phyloP scores from a whole-genome alignment of 2,888 invertebrate genomes.

The Tortricodes alternella region DNA sequence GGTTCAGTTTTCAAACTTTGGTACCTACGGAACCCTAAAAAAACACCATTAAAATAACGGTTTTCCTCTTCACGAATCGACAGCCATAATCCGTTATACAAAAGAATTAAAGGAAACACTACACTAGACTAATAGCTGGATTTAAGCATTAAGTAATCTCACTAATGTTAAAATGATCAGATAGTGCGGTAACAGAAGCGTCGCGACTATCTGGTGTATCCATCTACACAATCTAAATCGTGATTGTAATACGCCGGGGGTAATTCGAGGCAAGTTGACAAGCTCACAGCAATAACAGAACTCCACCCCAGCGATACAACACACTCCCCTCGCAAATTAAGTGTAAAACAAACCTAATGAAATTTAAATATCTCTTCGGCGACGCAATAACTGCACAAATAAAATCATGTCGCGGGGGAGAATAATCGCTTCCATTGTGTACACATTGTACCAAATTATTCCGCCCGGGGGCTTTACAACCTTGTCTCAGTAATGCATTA shows the following conservation, averaged over 20 bases:
- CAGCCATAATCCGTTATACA: constrained; percentile 8
- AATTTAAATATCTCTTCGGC: constrained; percentile 81
- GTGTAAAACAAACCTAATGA: constrained; percentile 83
- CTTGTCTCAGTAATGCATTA: constrained; percentile 51
- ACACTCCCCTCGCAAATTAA: constrained; percentile 79
- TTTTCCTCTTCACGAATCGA: neutral
- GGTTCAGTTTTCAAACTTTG: too few species aligned
- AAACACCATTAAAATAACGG: too few species aligned
- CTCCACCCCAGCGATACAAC: constrained; percentile 68
- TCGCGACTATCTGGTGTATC: constrained; percentile 64
- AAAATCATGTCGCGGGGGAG: constrained; percentile 79
- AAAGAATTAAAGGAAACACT: constrained; percentile 19
- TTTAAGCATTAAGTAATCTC: constrained; percentile 25
- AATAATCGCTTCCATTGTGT: constrained; percentile 78
- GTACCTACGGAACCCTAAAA: too few species aligned
- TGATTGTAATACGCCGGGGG: constrained; percentile 65
- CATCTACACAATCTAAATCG: constrained; percentile 76
- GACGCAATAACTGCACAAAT: constrained; percentile 81
- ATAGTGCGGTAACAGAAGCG: constrained; percentile 56
- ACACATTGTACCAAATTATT: constrained; percentile 68
- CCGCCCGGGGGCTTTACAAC: constrained; percentile 57
- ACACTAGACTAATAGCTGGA: constrained; percentile 29
- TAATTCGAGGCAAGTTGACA: constrained; percentile 65
- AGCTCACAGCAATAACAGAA: constrained; percentile 63
- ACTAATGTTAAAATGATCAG: constrained; percentile 57